Evolutionary conservation across 2,888 invertebrate genomes (phyloP).

Genomic region (Synergus japonicus): DNA sequence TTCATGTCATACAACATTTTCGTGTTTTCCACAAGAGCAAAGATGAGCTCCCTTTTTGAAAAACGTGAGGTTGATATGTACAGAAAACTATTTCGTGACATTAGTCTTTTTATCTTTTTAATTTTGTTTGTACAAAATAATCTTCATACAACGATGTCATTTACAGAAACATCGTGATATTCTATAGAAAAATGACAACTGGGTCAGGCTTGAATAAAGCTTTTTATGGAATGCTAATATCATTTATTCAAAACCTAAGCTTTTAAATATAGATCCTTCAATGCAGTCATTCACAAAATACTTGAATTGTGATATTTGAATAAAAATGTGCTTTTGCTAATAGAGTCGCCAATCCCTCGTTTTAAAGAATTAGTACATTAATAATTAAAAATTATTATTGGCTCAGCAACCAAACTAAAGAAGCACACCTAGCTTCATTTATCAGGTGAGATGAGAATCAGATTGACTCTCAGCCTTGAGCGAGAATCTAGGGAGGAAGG

Average conservation of each 20-base stretch:
- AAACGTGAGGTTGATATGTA: background rate
- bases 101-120: background rate
- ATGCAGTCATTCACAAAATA: no score
- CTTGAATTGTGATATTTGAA: background rate
- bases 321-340: background rate
- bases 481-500: background rate
- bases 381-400: background rate
- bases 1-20: background rate
- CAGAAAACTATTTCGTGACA: background rate
- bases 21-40: conserved; percentile 1
- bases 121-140: background rate
- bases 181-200: background rate
- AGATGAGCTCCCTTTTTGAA: background rate
- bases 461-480: background rate
- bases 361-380: background rate
- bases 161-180: background rate
- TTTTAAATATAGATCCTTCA: background rate
- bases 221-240: background rate
- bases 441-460: background rate
- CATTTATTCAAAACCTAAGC: background rate
- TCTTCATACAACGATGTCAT: background rate
- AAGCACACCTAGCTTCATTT: background rate
- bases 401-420: background rate
- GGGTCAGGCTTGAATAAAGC: background rate
- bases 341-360: background rate